These are phyloP conservation scores for Tenrec ecaudatus DNA, from an alignment of 2,113 vertebrate genomes.

Conservation along the genomic window DNA sequence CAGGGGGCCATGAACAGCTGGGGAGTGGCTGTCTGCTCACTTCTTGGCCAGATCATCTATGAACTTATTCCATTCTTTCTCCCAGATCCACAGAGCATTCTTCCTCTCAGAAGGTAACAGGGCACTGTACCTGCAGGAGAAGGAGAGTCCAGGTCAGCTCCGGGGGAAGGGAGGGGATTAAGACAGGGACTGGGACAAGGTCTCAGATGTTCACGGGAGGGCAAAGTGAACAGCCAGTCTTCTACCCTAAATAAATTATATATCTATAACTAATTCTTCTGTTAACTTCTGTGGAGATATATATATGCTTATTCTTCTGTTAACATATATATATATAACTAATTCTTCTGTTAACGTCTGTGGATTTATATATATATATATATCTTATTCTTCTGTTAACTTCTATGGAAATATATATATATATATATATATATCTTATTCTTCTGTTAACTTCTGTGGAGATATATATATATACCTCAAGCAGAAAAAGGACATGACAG, in stretches of 20 bases:
- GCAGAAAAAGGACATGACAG: not conserved
- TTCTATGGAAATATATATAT: too few species aligned
- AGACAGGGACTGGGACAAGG: not conserved
- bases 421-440: too few species aligned
- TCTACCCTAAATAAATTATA: not conserved
- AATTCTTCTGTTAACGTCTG: too few species aligned
- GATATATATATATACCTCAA: not conserved
- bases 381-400: too few species aligned
- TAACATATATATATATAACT: too few species aligned
- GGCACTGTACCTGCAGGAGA: slow-evolving; percentile 90
- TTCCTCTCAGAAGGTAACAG: slow-evolving; percentile 85
- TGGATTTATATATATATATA: too few species aligned
- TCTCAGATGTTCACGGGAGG: not conserved
- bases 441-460: too few species aligned
- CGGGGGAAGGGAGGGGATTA: not conserved
- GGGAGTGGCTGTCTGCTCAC: not conserved
- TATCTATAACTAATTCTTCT: too few species aligned
- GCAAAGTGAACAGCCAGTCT: not conserved
- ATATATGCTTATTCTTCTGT: too few species aligned
- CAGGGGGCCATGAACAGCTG: not conserved
- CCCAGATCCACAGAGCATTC: slow-evolving; percentile 86
- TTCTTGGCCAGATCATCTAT: slow-evolving; percentile 82
- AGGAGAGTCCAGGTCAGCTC: slow-evolving; percentile 55
- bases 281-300: too few species aligned
- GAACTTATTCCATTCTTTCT: slow-evolving; percentile 91